These are phyloP conservation scores for Periophthalmus magnuspinnatus DNA, from an alignment of 2,797 vertebrate genomes.

Conservation along the genomic window DNA sequence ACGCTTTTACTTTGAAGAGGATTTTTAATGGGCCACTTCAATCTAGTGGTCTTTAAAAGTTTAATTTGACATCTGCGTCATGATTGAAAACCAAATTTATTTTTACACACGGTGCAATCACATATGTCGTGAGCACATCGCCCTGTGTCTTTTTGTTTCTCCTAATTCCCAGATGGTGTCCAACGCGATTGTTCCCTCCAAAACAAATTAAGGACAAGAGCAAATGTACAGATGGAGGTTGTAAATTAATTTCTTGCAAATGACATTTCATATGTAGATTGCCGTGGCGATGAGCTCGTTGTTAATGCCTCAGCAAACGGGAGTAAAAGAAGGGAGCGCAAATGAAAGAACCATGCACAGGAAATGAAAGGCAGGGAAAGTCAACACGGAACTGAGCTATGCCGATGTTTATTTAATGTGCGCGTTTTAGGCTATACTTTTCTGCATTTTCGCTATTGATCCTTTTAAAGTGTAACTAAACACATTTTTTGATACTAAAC, in stretches of 20 bases:
- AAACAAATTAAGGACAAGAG: constrained; percentile 73
- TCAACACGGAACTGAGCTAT: background rate
- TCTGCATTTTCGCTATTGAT: background rate
- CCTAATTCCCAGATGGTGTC: constrained; percentile 70
- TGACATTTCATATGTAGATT: constrained; percentile 82
- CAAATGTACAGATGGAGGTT: constrained; percentile 77
- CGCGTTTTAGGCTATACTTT: background rate
- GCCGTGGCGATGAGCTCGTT: constrained; percentile 69
- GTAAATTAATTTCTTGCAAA: constrained; percentile 79
- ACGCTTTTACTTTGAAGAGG: constrained; percentile 37
- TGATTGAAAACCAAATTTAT: constrained; percentile 28
- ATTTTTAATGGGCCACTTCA: constrained; percentile 46
- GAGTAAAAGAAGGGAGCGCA: constrained; percentile 55
- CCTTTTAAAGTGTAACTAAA: no score
- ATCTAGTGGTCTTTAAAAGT: constrained; percentile 54
- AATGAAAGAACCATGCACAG: constrained; percentile 50
- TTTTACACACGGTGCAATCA: constrained; percentile 36
- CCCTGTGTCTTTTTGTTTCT: background rate
- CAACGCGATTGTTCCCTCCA: constrained; percentile 66
- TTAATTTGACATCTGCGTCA: constrained; percentile 59
- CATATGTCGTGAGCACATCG: constrained; percentile 48
- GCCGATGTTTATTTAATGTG: background rate
- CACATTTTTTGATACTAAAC: no score
- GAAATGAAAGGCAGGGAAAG: constrained; percentile 44
- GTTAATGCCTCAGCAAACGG: constrained; percentile 63